Conservation (phyloP, 1,140 invertebrate species). For the Manduca sexta region DNA sequence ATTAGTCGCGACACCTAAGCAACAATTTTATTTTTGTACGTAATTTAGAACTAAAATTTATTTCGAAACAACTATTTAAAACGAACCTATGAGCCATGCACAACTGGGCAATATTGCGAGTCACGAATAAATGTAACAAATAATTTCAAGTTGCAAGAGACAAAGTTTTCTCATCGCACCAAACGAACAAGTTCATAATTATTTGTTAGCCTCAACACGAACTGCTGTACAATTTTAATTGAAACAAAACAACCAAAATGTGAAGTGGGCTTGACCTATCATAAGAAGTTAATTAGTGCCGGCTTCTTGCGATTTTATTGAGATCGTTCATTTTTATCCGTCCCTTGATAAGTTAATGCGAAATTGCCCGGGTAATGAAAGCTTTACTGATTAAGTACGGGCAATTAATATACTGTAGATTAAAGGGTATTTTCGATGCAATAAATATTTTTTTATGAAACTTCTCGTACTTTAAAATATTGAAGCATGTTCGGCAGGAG, state of each 20-base stretch:
- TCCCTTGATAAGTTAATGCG: too few species aligned
- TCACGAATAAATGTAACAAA: slow-evolving; percentile 9
- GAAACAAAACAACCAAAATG: slow-evolving; percentile 44
- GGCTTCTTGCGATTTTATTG: background rate
- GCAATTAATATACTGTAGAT: too few species aligned
- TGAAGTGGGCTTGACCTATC: slow-evolving; percentile 33
- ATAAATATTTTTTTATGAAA: too few species aligned
- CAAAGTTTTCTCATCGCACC: slow-evolving; percentile 48
- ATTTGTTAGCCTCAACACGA: slow-evolving; percentile 40
- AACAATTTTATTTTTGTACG: too few species aligned
- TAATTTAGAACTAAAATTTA: too few species aligned
- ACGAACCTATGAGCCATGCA: background rate
- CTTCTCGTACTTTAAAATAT: too few species aligned
- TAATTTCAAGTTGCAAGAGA: slow-evolving; percentile 10
- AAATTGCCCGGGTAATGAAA: too few species aligned
- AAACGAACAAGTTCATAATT: slow-evolving; percentile 52
- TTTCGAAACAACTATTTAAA: background rate
- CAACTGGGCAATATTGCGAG: slow-evolving; percentile 6
- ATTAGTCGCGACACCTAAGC: too few species aligned
- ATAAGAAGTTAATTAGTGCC: slow-evolving; percentile 28
- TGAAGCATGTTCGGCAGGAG: too few species aligned
- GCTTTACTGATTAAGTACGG: too few species aligned
- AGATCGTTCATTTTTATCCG: too few species aligned
- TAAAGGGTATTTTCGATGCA: too few species aligned
- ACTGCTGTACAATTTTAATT: slow-evolving; percentile 37